Percentiles rank a stretch among this genome's conserved stretches.
Evolutionary conservation across 53 echinoderm and acorn worm species (phyloP).

Genomic region (Temnopleurus reevesii): DNA sequence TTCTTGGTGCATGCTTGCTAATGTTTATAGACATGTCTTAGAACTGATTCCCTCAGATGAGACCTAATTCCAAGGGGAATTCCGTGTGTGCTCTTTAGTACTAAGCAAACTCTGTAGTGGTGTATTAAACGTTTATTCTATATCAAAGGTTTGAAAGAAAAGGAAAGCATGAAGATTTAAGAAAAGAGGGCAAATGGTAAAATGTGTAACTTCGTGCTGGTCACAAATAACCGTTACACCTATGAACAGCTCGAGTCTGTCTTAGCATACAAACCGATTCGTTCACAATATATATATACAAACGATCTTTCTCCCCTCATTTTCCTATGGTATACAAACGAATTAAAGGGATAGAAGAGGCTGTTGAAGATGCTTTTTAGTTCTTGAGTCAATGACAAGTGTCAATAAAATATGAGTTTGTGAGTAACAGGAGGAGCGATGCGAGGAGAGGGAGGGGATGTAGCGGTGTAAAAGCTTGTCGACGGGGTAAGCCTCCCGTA

Average conservation of each 20-base stretch:
- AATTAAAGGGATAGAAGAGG: constrained; percentile 41
- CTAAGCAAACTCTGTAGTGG: background rate
- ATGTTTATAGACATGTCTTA: constrained; percentile 45
- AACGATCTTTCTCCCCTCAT: too few species aligned
- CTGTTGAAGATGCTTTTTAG: background rate
- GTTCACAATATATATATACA: constrained; percentile 25
- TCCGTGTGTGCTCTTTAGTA: constrained; percentile 20
- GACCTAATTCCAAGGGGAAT: constrained; percentile 28
- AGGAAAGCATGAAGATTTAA: background rate
- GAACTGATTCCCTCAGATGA: background rate
- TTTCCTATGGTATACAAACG: too few species aligned
- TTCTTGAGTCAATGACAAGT: background rate
- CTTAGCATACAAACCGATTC: constrained; percentile 38
- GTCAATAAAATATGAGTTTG: constrained; percentile 43
- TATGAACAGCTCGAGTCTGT: background rate
- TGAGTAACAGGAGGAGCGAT: background rate
- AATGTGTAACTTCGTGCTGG: constrained; percentile 60
- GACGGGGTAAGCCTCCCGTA: background rate
- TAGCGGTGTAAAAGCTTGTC: background rate
- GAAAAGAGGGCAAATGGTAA: constrained; percentile 25
- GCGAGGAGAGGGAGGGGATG: background rate
- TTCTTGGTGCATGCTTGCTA: constrained; percentile 39
- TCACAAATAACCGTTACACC: constrained; percentile 21
- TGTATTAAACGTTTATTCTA: constrained; percentile 51
- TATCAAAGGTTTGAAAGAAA: background rate